Conservation (phyloP, 2,888 invertebrate species). For the Agrilus cyanescens region DNA sequence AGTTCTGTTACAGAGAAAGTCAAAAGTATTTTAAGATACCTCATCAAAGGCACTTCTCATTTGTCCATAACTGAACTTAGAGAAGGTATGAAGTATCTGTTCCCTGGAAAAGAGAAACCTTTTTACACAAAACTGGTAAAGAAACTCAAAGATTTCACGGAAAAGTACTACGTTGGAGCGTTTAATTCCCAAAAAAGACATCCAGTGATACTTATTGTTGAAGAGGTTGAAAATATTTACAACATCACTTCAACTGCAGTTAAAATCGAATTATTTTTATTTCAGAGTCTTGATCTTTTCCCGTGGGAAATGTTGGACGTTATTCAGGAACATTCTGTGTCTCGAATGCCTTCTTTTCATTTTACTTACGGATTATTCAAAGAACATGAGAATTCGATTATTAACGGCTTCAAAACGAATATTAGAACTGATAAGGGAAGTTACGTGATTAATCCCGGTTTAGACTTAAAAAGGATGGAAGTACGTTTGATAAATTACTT, state of each 20-base stretch:
- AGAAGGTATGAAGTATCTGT: conserved; percentile 30
- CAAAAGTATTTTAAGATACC: conserved; percentile 33
- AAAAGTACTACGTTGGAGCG: conserved; percentile 33
- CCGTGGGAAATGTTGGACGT: conserved; percentile 69
- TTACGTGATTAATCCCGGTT: conserved; percentile 61
- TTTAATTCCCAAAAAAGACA: conserved; percentile 35
- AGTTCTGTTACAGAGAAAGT: conserved; percentile 23
- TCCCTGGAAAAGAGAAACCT: conserved; percentile 30
- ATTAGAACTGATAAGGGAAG: conserved; percentile 37
- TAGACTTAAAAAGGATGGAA: conserved; percentile 36
- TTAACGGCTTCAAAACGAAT: conserved; percentile 43
- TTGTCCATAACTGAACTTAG: conserved; percentile 34
- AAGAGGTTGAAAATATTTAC: conserved; percentile 42
- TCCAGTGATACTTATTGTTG: conserved; percentile 55
- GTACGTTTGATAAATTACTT: conserved; percentile 37
- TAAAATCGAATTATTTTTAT: conserved; percentile 13
- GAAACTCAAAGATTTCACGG: conserved; percentile 33
- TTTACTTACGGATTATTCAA: conserved; percentile 51
- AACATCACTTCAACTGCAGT: not conserved
- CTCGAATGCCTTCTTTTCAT: conserved; percentile 63
- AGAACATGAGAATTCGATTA: conserved; percentile 44
- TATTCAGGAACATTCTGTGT: conserved; percentile 53
- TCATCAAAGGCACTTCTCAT: conserved; percentile 32
- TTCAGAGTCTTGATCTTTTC: conserved; percentile 57
- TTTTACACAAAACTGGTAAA: conserved; percentile 35